phyloP scores from a whole-genome alignment of 2,797 vertebrate species.

The Distichodus sexfasciatus region DNA sequence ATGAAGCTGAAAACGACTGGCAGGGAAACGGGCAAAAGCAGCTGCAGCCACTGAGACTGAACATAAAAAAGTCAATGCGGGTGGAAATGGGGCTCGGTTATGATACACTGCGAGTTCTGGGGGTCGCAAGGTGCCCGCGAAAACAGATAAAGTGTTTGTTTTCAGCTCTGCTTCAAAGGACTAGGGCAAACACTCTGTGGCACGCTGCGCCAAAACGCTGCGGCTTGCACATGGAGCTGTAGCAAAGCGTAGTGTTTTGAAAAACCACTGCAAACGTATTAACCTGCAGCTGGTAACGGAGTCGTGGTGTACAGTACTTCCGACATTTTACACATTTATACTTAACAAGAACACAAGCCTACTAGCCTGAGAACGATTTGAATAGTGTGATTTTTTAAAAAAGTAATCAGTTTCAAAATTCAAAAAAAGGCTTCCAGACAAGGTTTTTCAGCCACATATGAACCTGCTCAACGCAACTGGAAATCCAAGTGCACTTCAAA shows the following conservation, averaged over 20 bases:
- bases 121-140: constrained; percentile 14
- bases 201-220: background rate
- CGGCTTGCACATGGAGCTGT: background rate
- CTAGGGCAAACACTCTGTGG: background rate
- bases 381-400: no score
- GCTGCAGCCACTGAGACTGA: constrained; percentile 70
- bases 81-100: constrained; percentile 44
- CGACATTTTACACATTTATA: no score
- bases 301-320: no score
- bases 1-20: constrained; percentile 80
- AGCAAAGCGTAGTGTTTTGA: background rate
- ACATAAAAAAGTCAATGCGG: constrained; percentile 48
- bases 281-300: no score
- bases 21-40: constrained; percentile 74
- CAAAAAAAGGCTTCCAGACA: no score
- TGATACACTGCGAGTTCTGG: constrained; percentile 40
- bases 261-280: background rate
- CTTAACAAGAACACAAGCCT: no score
- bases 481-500: no score
- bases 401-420: no score
- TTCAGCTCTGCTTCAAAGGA: constrained; percentile 4
- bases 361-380: no score
- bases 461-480: no score
- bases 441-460: no score
- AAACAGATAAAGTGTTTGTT: constrained; percentile 20